These are phyloP conservation scores for Scaptomyza parva DNA, from an alignment of 2,888 invertebrate species.

Conservation along the genomic window DNA sequence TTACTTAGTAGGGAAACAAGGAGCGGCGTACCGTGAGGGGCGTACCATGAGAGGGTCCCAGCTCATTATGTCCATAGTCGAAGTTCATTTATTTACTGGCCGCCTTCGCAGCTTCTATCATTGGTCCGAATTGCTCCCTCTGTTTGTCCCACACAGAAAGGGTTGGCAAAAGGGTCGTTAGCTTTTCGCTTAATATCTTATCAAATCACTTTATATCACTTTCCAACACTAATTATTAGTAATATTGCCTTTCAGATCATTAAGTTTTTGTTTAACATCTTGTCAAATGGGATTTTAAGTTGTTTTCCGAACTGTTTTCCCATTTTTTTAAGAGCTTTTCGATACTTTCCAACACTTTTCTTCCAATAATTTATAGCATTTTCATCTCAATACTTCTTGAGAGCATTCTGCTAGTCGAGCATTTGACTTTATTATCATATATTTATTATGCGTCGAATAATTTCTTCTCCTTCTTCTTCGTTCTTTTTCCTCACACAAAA, in stretches of 20 bases:
- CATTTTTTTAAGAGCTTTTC: too few relatives aligned
- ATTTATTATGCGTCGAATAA: conserved; percentile 1
- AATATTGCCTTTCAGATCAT: too few relatives aligned
- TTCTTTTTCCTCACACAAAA: too few relatives aligned
- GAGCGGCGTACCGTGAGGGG: conserved; percentile 5
- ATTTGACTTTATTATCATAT: conserved; percentile 11
- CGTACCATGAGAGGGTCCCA: conserved; percentile 13
- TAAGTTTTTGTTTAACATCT: neutral
- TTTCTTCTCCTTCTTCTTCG: conserved; percentile 16
- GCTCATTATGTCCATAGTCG: conserved; percentile 55
- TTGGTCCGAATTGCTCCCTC: conserved; percentile 14
- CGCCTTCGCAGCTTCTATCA: conserved; percentile 14
- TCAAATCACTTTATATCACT: too few relatives aligned
- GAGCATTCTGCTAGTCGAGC: conserved; percentile 29
- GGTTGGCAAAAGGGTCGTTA: conserved; percentile 16
- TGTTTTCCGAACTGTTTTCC: neutral
- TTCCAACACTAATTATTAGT: too few relatives aligned
- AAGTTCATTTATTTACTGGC: conserved; percentile 61
- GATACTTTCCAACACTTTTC: too few relatives aligned
- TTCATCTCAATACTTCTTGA: neutral
- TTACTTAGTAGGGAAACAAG: conserved; percentile 51
- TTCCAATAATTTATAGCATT: too few relatives aligned
- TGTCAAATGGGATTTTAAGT: too few relatives aligned
- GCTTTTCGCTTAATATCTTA: neutral
- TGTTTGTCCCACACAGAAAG: conserved; percentile 9